Base-by-base conservation (phyloP, 2,113 vertebrate species). In the Caretta caretta region DNA sequence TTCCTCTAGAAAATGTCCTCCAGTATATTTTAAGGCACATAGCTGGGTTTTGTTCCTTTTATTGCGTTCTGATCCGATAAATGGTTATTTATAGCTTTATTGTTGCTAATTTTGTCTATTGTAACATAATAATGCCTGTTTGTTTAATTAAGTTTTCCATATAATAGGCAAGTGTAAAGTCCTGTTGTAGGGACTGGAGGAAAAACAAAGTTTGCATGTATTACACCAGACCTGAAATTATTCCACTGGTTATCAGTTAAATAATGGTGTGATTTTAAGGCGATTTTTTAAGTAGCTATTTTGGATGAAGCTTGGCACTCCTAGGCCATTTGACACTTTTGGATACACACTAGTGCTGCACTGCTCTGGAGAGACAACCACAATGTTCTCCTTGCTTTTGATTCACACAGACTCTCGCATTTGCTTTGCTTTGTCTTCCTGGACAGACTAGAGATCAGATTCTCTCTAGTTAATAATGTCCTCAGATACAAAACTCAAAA, bases 361-460 rank as follows among this genome's bases (percentile, higher is more conserved):
- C 24, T 48, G 56, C 12, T 22, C 31, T 53, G 19, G 29, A 88
- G 51, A 3, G 56, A 13, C 56, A 10, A 7, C n/a, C 72, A 16
- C n/a, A 0, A 0, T 54, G 10, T 75, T 3, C 24, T 75, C 42
- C 80, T 13, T 29, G 46, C 17, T 35, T 48, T 51, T 42, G 10
- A 50, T 12, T 76, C 0, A 0, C 31, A 56, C 16, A 29, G 2
- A 53, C 59, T 57, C 25, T 84, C 62, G 3, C 31, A 48, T 35
- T 38, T 48, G 19, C 65, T 72, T 72, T 72, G 22, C 75, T 54
- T 54, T 50, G 2, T 19, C 42, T 50, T 1, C 0, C 29, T 49
- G 24, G 46, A 87, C 14, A 89, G 50, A 25, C 84, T 5, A 54
- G 9, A 92, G 80, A 53, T 69, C 48, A 83, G 25, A 78, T 57